Percentiles rank a stretch among this genome's conserved stretches.
phyloP scores from a whole-genome alignment of 2,797 vertebrate genomes.

The Clangula hyemalis region DNA sequence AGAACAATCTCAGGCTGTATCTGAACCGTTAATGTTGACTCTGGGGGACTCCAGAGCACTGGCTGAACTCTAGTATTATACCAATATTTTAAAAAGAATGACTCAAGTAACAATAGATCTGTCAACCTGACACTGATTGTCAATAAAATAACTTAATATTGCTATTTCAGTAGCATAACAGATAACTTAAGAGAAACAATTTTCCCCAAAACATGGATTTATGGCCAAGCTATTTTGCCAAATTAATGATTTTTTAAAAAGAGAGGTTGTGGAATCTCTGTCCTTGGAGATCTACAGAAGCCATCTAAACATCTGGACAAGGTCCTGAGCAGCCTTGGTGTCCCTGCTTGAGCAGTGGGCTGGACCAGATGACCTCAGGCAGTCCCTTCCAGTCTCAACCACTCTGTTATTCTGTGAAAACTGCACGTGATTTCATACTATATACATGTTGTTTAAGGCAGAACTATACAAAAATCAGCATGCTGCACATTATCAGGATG shows the following conservation, averaged over 20 bases:
- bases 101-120: not conserved
- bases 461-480: not conserved
- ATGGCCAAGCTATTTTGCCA: not conserved
- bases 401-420: not conserved
- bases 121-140: not conserved
- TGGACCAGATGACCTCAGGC: not conserved
- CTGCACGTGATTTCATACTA: not conserved
- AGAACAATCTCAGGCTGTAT: not conserved
- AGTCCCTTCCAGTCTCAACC: not conserved
- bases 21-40: not conserved
- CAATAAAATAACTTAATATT: not conserved
- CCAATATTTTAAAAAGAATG: not conserved
- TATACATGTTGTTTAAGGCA: not conserved
- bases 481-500: not conserved
- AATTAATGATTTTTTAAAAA: not conserved
- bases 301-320: not conserved
- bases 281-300: not conserved
- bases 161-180: no score
- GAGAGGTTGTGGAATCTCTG: not conserved
- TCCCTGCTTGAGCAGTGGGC: not conserved
- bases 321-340: not conserved
- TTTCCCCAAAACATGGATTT: not conserved
- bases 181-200: not conserved
- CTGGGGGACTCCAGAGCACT: not conserved
- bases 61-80: not conserved